A percentile compares a stretch with the other conserved stretches of the same genome.
These are phyloP conservation scores for Ornithorhynchus anatinus DNA, from an alignment of 2,113 vertebrate species.

Conservation along the genomic window DNA sequence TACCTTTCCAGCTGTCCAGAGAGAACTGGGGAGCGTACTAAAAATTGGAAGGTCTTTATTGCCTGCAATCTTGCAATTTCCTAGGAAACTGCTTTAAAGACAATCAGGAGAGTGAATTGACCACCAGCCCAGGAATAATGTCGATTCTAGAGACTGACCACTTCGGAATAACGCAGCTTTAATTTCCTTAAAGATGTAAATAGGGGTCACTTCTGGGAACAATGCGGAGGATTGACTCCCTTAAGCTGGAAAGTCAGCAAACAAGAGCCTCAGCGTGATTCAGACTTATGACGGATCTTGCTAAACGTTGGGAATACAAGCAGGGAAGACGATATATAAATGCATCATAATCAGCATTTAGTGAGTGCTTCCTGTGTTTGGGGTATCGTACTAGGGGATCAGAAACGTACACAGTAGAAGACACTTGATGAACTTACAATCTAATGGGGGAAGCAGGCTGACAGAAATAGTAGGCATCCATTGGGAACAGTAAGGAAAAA, in stretches of 20 bases:
- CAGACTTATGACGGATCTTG: too few relatives aligned
- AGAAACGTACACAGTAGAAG: too few relatives aligned
- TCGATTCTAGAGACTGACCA: slow-evolving; percentile 48
- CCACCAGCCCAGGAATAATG: slow-evolving; percentile 61
- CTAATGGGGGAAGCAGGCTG: too few relatives aligned
- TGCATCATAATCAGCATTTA: too few relatives aligned
- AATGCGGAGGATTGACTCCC: slow-evolving; percentile 48
- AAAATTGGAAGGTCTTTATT: slow-evolving; percentile 17
- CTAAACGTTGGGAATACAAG: too few relatives aligned
- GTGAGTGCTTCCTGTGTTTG: too few relatives aligned
- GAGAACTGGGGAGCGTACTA: slow-evolving; percentile 39
- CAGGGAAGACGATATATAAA: too few relatives aligned
- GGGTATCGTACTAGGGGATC: too few relatives aligned
- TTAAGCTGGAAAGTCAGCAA: slow-evolving; percentile 40
- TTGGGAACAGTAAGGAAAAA: too few relatives aligned
- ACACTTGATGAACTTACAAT: too few relatives aligned
- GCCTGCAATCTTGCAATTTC: slow-evolving; percentile 45
- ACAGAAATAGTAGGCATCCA: too few relatives aligned
- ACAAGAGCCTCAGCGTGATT: slow-evolving; percentile 22
- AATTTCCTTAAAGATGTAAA: slow-evolving; percentile 8
- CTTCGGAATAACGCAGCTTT: slow-evolving; percentile 19
- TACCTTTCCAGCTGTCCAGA: slow-evolving; percentile 11
- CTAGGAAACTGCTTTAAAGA: slow-evolving; percentile 62
- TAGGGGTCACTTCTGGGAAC: slow-evolving; percentile 31
- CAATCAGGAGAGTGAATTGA: slow-evolving; percentile 57